Percentiles rank a stretch among this genome's conserved stretches.
phyloP scores from a whole-genome alignment of 2,113 vertebrate genomes.

The Lontra canadensis region DNA sequence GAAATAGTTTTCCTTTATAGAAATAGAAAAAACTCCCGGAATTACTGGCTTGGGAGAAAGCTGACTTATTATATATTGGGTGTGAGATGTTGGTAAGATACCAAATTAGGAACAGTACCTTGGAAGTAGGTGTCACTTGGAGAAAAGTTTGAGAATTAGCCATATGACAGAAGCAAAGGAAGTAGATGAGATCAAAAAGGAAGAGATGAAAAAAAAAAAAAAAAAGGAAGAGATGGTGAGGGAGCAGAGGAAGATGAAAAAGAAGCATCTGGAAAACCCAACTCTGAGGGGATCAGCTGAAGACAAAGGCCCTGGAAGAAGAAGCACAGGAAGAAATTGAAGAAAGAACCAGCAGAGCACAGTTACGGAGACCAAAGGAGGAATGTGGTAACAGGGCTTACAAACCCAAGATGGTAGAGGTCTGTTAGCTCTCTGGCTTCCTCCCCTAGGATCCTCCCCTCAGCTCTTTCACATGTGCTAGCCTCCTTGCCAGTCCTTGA shows the following conservation, averaged over 20 bases:
- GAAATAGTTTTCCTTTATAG: background rate
- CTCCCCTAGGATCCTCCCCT: accelerated
- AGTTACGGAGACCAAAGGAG: background rate
- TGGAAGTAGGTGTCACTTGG: background rate
- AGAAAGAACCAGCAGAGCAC: background rate
- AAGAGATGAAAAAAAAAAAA: background rate
- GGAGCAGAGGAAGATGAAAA: background rate
- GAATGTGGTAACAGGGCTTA: background rate
- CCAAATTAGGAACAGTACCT: background rate
- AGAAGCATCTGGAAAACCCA: background rate
- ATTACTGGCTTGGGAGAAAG: background rate
- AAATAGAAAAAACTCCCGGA: background rate
- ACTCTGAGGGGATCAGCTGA: background rate
- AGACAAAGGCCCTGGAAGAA: background rate
- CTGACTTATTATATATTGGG: background rate
- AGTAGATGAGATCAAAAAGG: background rate
- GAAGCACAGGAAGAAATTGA: background rate
- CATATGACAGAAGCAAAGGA: background rate
- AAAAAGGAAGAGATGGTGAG: background rate
- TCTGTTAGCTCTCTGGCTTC: background rate
- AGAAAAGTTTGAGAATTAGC: background rate
- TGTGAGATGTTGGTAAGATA: background rate
- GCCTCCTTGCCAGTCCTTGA: background rate
- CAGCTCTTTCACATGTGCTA: background rate
- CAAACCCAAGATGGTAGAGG: background rate